Conservation (phyloP, 2,797 vertebrate species). For the Benthosema pterotum region DNA sequence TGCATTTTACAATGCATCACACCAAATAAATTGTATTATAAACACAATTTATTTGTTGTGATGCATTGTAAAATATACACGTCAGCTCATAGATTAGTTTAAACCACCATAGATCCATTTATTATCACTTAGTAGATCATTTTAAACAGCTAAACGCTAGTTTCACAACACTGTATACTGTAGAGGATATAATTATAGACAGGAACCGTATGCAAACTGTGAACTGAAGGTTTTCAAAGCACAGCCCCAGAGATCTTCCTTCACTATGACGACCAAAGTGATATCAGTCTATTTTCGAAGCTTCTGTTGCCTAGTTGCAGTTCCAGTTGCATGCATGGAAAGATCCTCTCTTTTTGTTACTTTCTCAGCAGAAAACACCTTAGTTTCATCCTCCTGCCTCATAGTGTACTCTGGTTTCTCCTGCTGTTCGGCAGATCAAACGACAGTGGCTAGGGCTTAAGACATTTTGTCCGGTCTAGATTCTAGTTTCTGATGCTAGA, state of each 20-base stretch:
- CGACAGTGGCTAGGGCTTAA: constrained; percentile 25
- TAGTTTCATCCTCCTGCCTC: constrained; percentile 6
- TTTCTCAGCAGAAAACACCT: not conserved
- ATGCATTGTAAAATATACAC: no score
- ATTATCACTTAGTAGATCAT: no score
- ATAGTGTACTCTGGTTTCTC: constrained; percentile 13
- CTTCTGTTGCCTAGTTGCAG: not conserved
- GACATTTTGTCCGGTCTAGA: no score
- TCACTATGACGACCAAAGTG: constrained; percentile 9
- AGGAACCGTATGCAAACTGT: not conserved
- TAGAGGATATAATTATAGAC: not conserved
- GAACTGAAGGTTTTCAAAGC: not conserved
- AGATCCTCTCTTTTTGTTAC: not conserved
- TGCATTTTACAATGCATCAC: no score
- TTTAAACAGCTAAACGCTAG: no score
- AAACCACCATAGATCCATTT: no score
- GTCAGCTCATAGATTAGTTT: no score
- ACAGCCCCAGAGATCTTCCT: not conserved
- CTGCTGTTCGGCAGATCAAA: constrained; percentile 20
- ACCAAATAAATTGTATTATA: no score
- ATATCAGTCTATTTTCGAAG: not conserved
- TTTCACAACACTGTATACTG: no score
- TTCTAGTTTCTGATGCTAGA: no score
- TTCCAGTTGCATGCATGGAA: constrained; percentile 9
- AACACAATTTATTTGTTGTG: no score